Evolutionary conservation across 2,113 vertebrate genomes (phyloP), one percentile per base, ranked within the genome.

Genomic region (Phyllostomus discolor): DNA sequence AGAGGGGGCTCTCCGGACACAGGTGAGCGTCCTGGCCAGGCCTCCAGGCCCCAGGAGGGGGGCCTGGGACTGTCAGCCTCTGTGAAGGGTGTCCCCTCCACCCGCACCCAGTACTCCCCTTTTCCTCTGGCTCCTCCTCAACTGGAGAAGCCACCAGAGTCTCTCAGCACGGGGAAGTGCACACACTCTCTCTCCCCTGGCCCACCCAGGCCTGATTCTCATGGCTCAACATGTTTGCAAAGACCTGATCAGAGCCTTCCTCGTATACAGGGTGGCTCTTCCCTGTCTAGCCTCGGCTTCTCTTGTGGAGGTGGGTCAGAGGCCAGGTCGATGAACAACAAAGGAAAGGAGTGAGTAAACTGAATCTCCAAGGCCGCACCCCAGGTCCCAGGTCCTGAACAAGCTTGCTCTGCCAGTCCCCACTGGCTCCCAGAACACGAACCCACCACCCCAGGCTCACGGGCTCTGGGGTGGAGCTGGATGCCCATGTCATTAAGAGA

Each of bases 401-500:
- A 52, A 7, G 12, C 20, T 70, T 50, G 50, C 66, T 64, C 28
- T 22, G 41, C 48, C 8, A 10, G 43, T 31, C 26, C 90, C 86
- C 7, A 14, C 19, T 43, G 66, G 31, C 46, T 50, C 62, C 35
- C 41, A 48, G 64, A 81, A 54, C 57, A 7, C 1, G 28, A 75
- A 73, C 15, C 83, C 73, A 91, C 41, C 95, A 66, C 15, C 31
- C 35, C 69, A 69, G 87, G 52, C 41, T 86, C 69, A 16, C 12
- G 22, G 76, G 93, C 57, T 90, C 96, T 72, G 52, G 85, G 72
- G 66, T 92, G 81, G 95, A 89, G 91, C 82, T 89, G 48, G 67
- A 95, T 94, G 87, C 38, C 85, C 57, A 0, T 17, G 62, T 83
- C 50, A 59, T 96, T 89, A 93, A 95, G 96, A 97, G 88, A 94